Base-by-base conservation (phyloP, 2,113 vertebrate genomes). In the Stercorarius parasiticus region DNA sequence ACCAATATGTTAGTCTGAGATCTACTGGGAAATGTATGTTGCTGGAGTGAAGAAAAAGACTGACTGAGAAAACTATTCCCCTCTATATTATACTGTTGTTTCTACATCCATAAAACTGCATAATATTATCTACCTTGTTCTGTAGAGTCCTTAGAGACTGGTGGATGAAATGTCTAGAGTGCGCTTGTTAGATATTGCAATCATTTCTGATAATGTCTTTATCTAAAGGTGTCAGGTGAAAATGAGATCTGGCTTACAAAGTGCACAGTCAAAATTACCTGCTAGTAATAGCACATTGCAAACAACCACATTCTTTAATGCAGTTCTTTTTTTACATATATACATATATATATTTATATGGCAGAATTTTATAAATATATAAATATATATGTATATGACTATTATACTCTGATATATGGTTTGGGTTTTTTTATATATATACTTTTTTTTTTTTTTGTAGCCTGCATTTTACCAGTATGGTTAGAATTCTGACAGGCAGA, bases 341-440 rank as follows among this genome's bases (percentile, higher is more conserved):
- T 1, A 26, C 26, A 9, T 13, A n/a, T 6, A 16, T 83, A 69
- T 21, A 16, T 11, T 36, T 83, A 72, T 21, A 22, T 55, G 5
- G 6, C 17, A 65, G 7, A 72, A 69, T 69, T 80, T 64, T 69
- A 59, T 38, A 77, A 36, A 72, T 36, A 27, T 20, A 58, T 23
- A 49, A 1, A 22, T 34, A 9, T 18, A 32, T 8, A 1, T 65
- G 0, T 10, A 26, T 18, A 29, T 19, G 10, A 13, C 1, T 56
- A 9, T 34, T 61, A 38, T 42, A 70, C 3, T 17, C 5, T 8
- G 11, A 29, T 59, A 52, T 40, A 53, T 36, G 1, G 43, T 11
- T 22, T 20, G 43, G 15, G 15, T 43, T 17, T 18, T 30, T 38
- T 9, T 62, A 38, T 38, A 34, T 32, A 32, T 50, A 50, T 50